Evolutionary conservation across 2,113 vertebrate species (phyloP).

Genomic region (Cyprinodon variegatus): DNA sequence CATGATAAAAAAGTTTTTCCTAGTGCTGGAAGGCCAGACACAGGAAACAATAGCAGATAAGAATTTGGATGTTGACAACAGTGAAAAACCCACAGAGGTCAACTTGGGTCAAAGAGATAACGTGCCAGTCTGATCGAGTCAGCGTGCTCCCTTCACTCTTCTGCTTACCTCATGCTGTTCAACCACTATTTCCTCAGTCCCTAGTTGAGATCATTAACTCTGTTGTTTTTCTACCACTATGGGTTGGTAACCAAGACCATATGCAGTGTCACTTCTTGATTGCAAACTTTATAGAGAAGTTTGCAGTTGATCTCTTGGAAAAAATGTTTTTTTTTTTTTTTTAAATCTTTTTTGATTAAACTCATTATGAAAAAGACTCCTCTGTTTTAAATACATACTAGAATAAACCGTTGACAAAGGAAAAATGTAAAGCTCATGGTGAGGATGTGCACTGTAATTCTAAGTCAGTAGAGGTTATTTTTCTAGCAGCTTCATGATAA

Average conservation of each 20-base stretch:
- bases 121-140: slow-evolving; percentile 40
- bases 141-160: slow-evolving; percentile 43
- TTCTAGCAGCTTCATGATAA: no score
- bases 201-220: background rate
- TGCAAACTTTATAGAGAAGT: background rate
- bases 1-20: background rate
- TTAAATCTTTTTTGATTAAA: background rate
- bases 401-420: background rate
- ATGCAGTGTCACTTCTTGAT: no score
- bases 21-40: slow-evolving; percentile 20
- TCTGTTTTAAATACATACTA: background rate
- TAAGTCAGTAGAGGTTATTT: no score
- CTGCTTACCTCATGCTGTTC: slow-evolving; percentile 24
- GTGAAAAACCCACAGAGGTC: slow-evolving; percentile 46
- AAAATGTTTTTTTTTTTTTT: background rate
- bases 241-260: no score
- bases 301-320: background rate
- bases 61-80: slow-evolving; percentile 48
- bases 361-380: no score
- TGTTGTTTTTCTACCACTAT: no score
- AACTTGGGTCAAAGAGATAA: slow-evolving; percentile 63
- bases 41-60: slow-evolving; percentile 44
- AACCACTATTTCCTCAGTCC: slow-evolving; percentile 10
- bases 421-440: background rate
- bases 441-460: background rate